Conservation (phyloP, 2,888 invertebrate genomes). For the Nemotelus pantherinus region DNA sequence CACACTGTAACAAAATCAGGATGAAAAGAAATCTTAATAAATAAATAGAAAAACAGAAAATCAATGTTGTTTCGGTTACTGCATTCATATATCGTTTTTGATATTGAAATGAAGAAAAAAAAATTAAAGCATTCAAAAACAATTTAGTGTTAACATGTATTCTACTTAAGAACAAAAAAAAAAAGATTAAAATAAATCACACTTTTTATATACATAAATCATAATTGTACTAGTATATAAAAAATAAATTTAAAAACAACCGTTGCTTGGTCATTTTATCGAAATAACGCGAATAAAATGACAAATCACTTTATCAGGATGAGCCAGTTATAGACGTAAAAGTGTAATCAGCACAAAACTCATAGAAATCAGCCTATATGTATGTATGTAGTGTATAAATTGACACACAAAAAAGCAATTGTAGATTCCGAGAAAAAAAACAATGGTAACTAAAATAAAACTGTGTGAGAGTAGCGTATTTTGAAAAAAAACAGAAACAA, state of each 20-base stretch:
- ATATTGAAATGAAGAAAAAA: not conserved
- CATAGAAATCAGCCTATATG: constrained; percentile 27
- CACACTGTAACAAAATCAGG: constrained; percentile 36
- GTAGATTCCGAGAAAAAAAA: not conserved
- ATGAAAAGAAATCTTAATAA: constrained; percentile 37
- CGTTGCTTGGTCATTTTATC: constrained; percentile 37
- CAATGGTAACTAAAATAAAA: not conserved
- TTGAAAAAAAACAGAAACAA: not conserved
- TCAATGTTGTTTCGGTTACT: constrained; percentile 16
- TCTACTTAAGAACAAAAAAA: constrained; percentile 1
- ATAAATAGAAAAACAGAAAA: constrained; percentile 14
- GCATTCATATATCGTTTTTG: constrained; percentile 1
- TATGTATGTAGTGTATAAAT: constrained; percentile 26
- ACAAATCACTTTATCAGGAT: constrained; percentile 26
- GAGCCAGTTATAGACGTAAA: constrained; percentile 16
- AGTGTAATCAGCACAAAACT: constrained; percentile 25
- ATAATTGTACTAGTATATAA: not conserved
- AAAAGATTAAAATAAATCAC: not conserved
- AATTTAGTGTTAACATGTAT: constrained; percentile 9
- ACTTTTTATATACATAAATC: constrained; percentile 7
- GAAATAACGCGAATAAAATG: constrained; percentile 4
- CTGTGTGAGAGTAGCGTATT: constrained; percentile 4
- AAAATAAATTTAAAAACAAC: constrained; percentile 27
- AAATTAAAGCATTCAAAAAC: constrained; percentile 17
- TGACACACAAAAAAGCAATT: constrained; percentile 21